Evolutionary conservation across 2,113 vertebrate genomes (phyloP).

Genomic region (Melospiza georgiana): DNA sequence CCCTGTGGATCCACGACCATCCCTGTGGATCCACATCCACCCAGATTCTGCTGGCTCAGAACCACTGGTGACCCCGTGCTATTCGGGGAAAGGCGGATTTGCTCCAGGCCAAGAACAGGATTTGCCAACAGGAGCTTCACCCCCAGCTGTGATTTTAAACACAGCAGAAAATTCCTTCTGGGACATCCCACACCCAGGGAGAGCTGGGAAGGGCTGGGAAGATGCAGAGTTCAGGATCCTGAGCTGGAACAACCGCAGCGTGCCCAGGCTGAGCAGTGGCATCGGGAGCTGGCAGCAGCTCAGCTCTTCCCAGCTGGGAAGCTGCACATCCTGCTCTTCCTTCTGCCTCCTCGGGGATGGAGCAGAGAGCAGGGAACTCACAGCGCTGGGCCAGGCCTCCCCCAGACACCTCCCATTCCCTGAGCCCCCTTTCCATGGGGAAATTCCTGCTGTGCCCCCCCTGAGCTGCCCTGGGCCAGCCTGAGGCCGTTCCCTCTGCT

Average conservation of each 20-base stretch:
- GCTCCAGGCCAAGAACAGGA: neutral
- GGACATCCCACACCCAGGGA: neutral
- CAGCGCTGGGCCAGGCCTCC: rapidly evolving
- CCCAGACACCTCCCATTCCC: neutral
- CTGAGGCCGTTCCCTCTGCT: neutral
- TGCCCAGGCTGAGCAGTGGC: neutral
- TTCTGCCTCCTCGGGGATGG: neutral
- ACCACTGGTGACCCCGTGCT: neutral
- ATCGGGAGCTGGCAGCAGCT: neutral
- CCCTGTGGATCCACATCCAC: neutral
- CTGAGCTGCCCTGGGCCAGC: neutral
- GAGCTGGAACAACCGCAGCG: neutral
- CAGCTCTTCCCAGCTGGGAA: neutral
- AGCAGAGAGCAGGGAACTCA: neutral
- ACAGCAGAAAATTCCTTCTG: neutral
- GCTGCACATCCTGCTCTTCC: neutral
- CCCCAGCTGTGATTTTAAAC: neutral
- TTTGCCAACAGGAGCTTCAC: neutral
- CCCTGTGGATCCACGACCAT: neutral
- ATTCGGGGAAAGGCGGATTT: neutral
- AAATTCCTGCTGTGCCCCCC: neutral
- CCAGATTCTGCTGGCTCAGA: neutral
- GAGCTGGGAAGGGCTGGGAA: neutral
- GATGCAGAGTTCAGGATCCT: rapidly evolving
- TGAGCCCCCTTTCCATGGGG: neutral